A percentile compares a stretch with the other conserved stretches of the same genome.
These are phyloP conservation scores for Rhamnusium bicolor DNA, from an alignment of 2,888 invertebrate species.

Conservation along the genomic window DNA sequence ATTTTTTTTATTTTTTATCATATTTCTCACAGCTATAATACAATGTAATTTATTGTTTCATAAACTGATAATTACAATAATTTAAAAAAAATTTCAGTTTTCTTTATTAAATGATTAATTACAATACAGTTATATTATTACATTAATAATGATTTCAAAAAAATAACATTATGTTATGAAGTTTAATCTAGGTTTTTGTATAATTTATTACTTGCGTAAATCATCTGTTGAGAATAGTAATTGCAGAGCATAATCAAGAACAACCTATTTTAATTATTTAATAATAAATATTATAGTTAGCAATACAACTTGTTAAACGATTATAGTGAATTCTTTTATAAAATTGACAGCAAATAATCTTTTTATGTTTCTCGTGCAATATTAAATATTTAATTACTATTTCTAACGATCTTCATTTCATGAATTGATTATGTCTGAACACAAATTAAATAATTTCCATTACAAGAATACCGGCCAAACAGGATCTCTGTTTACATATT, in stretches of 20 bases:
- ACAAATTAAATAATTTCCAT: not conserved
- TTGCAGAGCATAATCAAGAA: not conserved
- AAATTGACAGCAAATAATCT: not conserved
- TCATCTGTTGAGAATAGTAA: not conserved
- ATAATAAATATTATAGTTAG: slow-evolving; percentile 3
- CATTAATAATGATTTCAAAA: not conserved
- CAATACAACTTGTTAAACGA: not conserved
- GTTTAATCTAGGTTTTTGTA: not conserved
- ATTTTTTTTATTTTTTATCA: no score
- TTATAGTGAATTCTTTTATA: not conserved
- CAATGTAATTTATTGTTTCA: not conserved
- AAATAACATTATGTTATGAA: not conserved
- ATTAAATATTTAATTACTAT: not conserved
- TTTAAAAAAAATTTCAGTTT: no score
- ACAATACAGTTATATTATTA: not conserved
- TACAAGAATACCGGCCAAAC: slow-evolving; percentile 1
- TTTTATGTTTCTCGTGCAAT: slow-evolving; percentile 26
- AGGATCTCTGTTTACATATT: slow-evolving; percentile 20
- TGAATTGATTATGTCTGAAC: not conserved
- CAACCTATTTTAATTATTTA: slow-evolving; percentile 3
- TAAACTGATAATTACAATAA: not conserved
- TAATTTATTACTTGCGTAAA: not conserved
- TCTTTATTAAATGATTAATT: not conserved
- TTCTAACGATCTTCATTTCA: not conserved
- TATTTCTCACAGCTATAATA: no score